Evolutionary conservation across 2,113 vertebrate genomes (phyloP).

Genomic region (Ptilorrhoa leucosticta): DNA sequence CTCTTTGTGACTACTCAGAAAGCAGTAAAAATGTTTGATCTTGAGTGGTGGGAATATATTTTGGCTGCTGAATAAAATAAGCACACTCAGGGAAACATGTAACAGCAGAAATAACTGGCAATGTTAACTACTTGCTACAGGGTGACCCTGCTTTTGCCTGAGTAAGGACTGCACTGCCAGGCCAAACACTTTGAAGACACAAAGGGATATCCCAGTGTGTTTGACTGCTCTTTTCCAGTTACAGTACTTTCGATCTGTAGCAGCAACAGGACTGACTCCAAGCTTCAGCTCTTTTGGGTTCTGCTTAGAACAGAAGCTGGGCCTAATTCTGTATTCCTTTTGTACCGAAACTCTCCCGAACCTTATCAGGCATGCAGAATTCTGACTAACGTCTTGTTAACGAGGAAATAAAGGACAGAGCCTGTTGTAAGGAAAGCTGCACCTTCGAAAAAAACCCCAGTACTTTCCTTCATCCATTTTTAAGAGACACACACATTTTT

Average conservation of each 20-base stretch:
- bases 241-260: not conserved
- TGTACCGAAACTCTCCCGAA: not conserved
- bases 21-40: constrained; percentile 2
- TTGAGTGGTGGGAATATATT: not conserved
- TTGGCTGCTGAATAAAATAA: not conserved
- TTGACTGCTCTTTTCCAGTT: not conserved
- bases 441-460: not conserved
- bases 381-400: not conserved
- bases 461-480: not conserved
- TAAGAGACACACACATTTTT: not conserved
- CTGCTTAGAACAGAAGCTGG: not conserved
- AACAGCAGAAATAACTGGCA: not conserved
- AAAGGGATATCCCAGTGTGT: not conserved
- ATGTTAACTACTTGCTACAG: not conserved
- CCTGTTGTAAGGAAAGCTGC: not conserved
- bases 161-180: not conserved
- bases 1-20: not conserved
- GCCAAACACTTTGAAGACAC: not conserved
- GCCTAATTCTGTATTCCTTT: not conserved
- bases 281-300: not conserved
- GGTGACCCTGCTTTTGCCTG: constrained; percentile 10
- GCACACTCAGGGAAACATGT: not conserved
- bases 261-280: not conserved
- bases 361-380: not conserved
- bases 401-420: not conserved